phyloP scores from a whole-genome alignment of 1,140 invertebrate species.

The Lepidurus packardi region DNA sequence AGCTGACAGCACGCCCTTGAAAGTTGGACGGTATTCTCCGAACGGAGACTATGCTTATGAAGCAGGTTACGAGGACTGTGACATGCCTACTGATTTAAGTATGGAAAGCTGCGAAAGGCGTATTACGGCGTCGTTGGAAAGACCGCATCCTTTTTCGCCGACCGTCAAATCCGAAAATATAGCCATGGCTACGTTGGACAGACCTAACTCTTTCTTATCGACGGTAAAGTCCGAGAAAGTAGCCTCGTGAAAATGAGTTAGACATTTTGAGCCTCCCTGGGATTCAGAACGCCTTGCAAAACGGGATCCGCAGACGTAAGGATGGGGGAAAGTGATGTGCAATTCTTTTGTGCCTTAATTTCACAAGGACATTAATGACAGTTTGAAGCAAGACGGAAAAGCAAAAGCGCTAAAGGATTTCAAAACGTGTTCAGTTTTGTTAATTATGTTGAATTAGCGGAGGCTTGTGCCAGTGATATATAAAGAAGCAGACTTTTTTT shows the following conservation, averaged over 20 bases:
- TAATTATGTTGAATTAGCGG: neutral
- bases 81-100: slow-evolving; percentile 43
- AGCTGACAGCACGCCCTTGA: slow-evolving; percentile 30
- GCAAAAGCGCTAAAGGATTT: neutral
- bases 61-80: slow-evolving; percentile 30
- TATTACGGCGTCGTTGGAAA: neutral
- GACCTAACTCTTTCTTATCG: neutral
- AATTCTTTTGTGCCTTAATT: neutral
- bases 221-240: neutral
- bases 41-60: slow-evolving; percentile 37
- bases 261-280: neutral
- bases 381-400: neutral
- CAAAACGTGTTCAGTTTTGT: neutral
- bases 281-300: neutral
- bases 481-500: neutral
- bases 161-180: slow-evolving; percentile 28
- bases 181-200: neutral
- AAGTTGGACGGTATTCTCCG: slow-evolving; percentile 35
- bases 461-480: slow-evolving; percentile 21
- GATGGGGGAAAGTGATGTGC: neutral
- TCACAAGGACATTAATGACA: neutral
- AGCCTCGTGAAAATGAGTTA: neutral
- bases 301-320: neutral
- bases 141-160: slow-evolving; percentile 25
- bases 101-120: slow-evolving; percentile 39